Evolutionary conservation across 2,797 vertebrate species (phyloP).

Genomic region (Sebastes steindachneri): DNA sequence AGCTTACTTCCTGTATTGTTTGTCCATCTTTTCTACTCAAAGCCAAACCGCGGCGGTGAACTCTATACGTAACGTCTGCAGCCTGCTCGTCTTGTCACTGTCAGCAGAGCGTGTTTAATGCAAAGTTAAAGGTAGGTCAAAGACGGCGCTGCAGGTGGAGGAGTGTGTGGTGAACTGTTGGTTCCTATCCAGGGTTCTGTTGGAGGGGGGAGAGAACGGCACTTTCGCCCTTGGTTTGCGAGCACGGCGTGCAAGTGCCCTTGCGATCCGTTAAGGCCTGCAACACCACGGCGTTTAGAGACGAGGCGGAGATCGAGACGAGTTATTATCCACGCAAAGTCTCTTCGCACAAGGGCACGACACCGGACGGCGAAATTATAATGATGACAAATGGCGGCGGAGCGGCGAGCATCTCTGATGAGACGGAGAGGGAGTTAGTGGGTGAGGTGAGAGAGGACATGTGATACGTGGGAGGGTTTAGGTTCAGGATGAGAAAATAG

Average conservation of each 20-base stretch:
- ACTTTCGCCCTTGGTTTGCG: conserved; percentile 32
- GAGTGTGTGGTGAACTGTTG: conserved; percentile 9
- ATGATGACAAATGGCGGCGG: conserved; percentile 68
- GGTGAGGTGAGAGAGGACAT: background rate
- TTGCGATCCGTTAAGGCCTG: conserved; percentile 25
- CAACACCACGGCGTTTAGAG: conserved; percentile 17
- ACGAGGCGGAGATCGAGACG: conserved; percentile 41
- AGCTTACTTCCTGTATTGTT: background rate
- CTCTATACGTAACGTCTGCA: background rate
- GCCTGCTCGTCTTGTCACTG: background rate
- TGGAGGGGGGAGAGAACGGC: background rate
- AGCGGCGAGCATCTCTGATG: conserved; percentile 54
- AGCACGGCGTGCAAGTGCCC: background rate
- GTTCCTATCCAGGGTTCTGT: conserved; percentile 34
- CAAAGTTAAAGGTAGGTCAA: conserved; percentile 53
- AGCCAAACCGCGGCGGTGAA: background rate
- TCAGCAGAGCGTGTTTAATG: conserved; percentile 25
- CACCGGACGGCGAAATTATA: conserved; percentile 45
- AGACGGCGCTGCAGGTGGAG: background rate
- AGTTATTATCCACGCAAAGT: conserved; percentile 62
- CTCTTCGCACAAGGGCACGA: conserved; percentile 66
- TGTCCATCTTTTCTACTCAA: background rate
- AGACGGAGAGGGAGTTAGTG: conserved; percentile 1
- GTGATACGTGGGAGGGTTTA: background rate
- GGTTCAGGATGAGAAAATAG: background rate